Conservation (phyloP, 2,113 vertebrate species). For the Syngnathus floridae region DNA sequence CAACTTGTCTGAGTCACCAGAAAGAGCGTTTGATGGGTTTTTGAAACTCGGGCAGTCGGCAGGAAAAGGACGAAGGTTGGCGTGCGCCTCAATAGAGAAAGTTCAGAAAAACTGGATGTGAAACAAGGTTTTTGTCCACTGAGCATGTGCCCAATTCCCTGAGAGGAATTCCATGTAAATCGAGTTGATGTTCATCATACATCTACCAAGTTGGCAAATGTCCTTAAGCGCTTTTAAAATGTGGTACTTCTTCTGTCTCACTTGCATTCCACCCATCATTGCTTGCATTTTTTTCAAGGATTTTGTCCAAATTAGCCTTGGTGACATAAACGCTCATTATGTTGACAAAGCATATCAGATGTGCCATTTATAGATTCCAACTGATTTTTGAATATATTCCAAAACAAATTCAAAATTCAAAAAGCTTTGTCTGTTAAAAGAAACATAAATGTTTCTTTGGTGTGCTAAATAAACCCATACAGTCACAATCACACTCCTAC, state of each 20-base stretch:
- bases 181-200: not conserved
- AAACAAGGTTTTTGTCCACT: not conserved
- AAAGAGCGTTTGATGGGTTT: conserved; percentile 24
- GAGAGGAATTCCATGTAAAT: not conserved
- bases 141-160: no score
- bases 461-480: no score
- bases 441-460: no score
- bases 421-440: no score
- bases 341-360: no score
- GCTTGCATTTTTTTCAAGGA: not conserved
- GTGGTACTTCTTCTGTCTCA: not conserved
- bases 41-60: conserved; percentile 9
- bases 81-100: conserved; percentile 14
- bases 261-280: not conserved
- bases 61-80: conserved; percentile 13
- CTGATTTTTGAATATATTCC: no score
- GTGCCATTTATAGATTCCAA: no score
- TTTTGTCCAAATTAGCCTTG: not conserved
- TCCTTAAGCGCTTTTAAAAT: not conserved
- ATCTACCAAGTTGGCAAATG: not conserved
- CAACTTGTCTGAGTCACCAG: conserved; percentile 41
- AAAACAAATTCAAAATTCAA: no score
- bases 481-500: no score
- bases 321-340: no score
- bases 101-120: conserved; percentile 1